Evolutionary conservation across 2,113 vertebrate species (phyloP), one percentile per base, ranked within the genome.

Genomic region (Varanus komodoensis): DNA sequence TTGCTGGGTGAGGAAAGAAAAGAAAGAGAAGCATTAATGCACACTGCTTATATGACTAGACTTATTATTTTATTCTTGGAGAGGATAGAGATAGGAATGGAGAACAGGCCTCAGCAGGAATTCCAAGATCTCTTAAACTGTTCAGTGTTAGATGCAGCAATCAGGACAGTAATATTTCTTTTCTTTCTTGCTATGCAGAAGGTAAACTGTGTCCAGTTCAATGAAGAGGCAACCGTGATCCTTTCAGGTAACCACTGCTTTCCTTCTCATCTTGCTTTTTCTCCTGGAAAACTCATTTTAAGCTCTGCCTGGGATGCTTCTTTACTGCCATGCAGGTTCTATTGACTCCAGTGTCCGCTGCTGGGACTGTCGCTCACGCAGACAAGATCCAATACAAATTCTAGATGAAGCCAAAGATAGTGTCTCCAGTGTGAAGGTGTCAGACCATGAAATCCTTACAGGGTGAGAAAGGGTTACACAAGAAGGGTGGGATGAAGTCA

Each of bases 161-260:
- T 34, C 17, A 27, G 15, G 50, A 79, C 32, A 54, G 67, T 79
- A 32, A 14, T 48, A 34, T 25, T 44, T 4, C 3, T 19, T 88
- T 57, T 44, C 64, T 52, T 21, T 89, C 75, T 90, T 69, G 54
- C 68, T 74, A 68, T 71, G 3, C 91, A 99, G 98, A 99, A 98
- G 89, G 98, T 99, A 67, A 99, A 98, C 94, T 99, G 98, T 0
- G 98, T 99, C 32, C 98, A 98, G 92, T 99, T 99, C 94, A 99
- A 99, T 1, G 98, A 99, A 92, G 99, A 99, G 91, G 98, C 98
- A 50, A 98, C 98, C 0, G 95, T 99, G 64, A 98, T 99, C 7
- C 88, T 99, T n/a, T 99, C 99, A 0, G 99, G 99, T 99, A 91
- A 97, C 97, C 1, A 90, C 29, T 19, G 0, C 3, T 23, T 11